These are phyloP conservation scores for Heterochromis multidens DNA, from an alignment of 2,113 vertebrate species.

Conservation along the genomic window DNA sequence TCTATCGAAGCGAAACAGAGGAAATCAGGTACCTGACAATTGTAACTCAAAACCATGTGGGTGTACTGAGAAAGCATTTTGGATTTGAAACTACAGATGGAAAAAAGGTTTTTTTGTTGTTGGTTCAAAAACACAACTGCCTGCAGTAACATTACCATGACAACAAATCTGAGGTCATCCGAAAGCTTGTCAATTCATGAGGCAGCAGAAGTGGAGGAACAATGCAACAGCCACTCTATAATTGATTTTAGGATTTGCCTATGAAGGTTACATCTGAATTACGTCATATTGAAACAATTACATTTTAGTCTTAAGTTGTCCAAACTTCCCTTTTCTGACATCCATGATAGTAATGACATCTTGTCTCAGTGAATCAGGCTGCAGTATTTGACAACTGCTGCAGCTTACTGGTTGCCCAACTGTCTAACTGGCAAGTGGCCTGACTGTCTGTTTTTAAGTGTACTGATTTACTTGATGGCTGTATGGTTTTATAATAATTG, in stretches of 20 bases:
- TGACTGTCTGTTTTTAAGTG: conserved; percentile 1
- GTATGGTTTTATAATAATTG: not conserved
- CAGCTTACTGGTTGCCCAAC: not conserved
- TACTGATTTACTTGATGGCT: conserved; percentile 20
- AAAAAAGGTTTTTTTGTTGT: not conserved
- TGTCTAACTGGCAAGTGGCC: not conserved
- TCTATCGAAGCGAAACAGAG: not conserved
- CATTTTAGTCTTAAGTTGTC: not conserved
- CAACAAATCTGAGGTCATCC: not conserved
- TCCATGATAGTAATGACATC: not conserved
- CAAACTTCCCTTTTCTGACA: not conserved
- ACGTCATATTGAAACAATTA: not conserved
- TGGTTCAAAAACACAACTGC: not conserved
- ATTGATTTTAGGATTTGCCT: not conserved
- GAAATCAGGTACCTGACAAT: not conserved
- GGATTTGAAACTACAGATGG: not conserved
- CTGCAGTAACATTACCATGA: not conserved
- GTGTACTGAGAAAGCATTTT: not conserved
- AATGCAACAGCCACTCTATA: not conserved
- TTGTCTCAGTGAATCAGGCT: not conserved
- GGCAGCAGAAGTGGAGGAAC: not conserved
- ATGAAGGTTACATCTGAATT: not conserved
- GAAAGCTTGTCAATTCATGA: not conserved
- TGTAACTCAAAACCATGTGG: not conserved
- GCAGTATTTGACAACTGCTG: not conserved